Percentiles rank a stretch among this genome's conserved stretches.
Conservation (phyloP, 2,888 invertebrate genomes). For the Rhingia rostrata region DNA sequence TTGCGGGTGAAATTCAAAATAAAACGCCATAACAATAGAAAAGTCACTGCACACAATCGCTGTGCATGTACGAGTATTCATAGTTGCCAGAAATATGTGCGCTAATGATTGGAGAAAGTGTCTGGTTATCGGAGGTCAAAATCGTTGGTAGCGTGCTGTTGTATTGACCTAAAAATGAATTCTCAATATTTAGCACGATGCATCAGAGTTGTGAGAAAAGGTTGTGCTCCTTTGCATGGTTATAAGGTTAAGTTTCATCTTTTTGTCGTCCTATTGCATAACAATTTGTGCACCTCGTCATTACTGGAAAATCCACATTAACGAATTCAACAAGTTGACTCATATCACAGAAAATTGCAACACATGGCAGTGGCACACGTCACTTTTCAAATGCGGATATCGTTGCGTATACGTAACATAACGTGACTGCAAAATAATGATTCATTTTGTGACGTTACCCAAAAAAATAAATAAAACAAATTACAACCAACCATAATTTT, state of each 20-base stretch:
- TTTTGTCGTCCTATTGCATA: neutral
- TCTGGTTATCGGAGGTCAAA: slow-evolving; percentile 56
- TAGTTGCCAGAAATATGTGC: slow-evolving; percentile 22
- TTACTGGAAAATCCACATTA: neutral
- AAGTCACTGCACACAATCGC: slow-evolving; percentile 3
- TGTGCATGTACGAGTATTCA: neutral
- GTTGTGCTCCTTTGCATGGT: neutral
- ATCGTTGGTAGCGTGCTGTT: slow-evolving; percentile 18
- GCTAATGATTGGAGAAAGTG: slow-evolving; percentile 61
- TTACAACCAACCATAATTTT: neutral
- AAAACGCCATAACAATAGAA: slow-evolving; percentile 15
- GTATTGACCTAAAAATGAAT: slow-evolving; percentile 17
- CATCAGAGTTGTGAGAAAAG: neutral
- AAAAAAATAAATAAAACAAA: neutral
- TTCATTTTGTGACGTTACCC: slow-evolving; percentile 33
- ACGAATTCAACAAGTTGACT: slow-evolving; percentile 23
- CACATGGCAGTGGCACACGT: slow-evolving; percentile 50
- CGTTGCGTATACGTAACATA: slow-evolving; percentile 19
- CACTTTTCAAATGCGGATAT: slow-evolving; percentile 48
- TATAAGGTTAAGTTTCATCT: neutral
- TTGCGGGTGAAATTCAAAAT: slow-evolving; percentile 46
- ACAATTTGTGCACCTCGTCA: neutral
- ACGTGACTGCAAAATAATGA: slow-evolving; percentile 37
- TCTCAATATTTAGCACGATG: slow-evolving; percentile 3
- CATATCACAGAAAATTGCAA: slow-evolving; percentile 53